These are phyloP conservation scores for Tenebrosternarchus preto DNA, from an alignment of 2,113 vertebrate species.

Conservation along the genomic window DNA sequence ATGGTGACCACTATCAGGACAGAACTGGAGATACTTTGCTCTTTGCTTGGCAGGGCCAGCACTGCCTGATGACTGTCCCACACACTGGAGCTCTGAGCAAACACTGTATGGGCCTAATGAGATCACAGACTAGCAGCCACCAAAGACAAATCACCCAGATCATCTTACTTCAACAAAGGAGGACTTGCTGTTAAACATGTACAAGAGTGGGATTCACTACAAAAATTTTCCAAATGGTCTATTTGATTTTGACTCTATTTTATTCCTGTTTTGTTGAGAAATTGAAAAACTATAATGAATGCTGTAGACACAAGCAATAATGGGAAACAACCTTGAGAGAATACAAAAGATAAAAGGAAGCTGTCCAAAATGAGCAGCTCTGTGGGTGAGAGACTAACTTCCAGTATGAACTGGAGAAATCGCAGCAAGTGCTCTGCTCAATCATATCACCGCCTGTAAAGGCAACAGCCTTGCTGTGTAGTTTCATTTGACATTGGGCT, in stretches of 20 bases:
- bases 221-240: too few species aligned
- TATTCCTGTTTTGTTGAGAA: neutral
- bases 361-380: neutral
- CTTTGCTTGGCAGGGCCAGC: conserved; percentile 42
- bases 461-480: neutral
- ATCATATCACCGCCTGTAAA: neutral
- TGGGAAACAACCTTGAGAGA: neutral
- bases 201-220: neutral
- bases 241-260: too few species aligned
- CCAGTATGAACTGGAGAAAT: neutral
- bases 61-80: conserved; percentile 4
- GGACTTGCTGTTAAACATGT: neutral
- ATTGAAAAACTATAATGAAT: neutral
- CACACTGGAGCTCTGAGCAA: conserved; percentile 38
- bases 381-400: neutral
- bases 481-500: conserved; percentile 23
- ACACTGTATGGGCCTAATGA: conserved; percentile 53
- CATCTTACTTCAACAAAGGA: neutral
- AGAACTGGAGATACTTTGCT: neutral
- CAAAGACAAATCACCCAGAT: conserved; percentile 35
- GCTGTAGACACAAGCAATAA: conserved; percentile 5
- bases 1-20: too few species aligned
- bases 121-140: conserved; percentile 52
- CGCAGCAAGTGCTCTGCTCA: neutral
- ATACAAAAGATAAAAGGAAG: neutral